These are phyloP conservation scores for Macaca mulatta DNA, from an alignment of 2,113 vertebrate genomes.

Conservation along the genomic window DNA sequence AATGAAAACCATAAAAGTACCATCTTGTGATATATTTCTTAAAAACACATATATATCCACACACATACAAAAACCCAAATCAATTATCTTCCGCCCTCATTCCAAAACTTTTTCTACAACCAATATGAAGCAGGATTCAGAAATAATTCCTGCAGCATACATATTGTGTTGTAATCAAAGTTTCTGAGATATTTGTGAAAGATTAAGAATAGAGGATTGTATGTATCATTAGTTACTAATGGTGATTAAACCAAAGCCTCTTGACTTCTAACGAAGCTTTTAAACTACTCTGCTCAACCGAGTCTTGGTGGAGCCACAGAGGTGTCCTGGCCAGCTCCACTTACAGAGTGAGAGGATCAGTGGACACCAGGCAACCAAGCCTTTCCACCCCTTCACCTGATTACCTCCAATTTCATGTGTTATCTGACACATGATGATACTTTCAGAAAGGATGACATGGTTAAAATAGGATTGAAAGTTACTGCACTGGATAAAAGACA, in stretches of 20 bases:
- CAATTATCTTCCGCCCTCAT: not conserved
- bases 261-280: not conserved
- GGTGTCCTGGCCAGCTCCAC: not conserved
- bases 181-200: not conserved
- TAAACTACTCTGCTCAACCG: not conserved
- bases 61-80: not conserved
- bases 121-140: not conserved
- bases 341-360: not conserved
- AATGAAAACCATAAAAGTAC: not conserved
- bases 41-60: not conserved
- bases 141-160: not conserved
- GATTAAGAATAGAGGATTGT: not conserved
- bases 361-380: not conserved
- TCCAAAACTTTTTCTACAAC: not conserved
- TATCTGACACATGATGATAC: not conserved
- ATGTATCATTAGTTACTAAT: not conserved
- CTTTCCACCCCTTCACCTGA: not conserved
- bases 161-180: not conserved
- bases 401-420: not conserved
- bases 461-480: not conserved
- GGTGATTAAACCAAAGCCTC: not conserved
- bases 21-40: not conserved
- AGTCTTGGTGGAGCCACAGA: not conserved
- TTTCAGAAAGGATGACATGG: not conserved
- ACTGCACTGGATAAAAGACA: not conserved